Percentiles rank a stretch among this genome's conserved stretches.
These are phyloP conservation scores for Cephonodes hylas DNA, from an alignment of 2,888 invertebrate genomes.

Conservation along the genomic window DNA sequence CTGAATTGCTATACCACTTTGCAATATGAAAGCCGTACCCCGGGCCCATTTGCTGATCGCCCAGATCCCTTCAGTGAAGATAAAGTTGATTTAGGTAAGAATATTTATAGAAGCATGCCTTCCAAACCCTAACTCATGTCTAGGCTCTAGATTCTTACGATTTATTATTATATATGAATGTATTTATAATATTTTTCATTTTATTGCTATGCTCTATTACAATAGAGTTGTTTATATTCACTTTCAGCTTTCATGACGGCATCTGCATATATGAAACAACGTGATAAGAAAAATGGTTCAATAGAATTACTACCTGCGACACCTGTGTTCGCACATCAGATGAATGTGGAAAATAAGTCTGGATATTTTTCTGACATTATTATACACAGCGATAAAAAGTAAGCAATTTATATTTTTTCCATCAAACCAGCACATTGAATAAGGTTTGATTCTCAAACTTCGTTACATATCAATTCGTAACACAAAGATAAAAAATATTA, in stretches of 20 bases:
- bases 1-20: slow-evolving; percentile 73
- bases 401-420: slow-evolving; percentile 29
- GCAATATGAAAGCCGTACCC: slow-evolving; percentile 81
- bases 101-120: no score
- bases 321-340: slow-evolving; percentile 80
- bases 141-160: no score
- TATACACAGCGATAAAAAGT: slow-evolving; percentile 81
- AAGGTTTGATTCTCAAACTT: background rate
- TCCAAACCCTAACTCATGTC: no score
- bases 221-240: slow-evolving; percentile 7
- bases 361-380: slow-evolving; percentile 84
- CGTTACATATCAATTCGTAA: slow-evolving; percentile 35
- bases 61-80: slow-evolving; percentile 79
- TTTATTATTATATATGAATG: no score
- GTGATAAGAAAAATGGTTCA: slow-evolving; percentile 53
- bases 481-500: slow-evolving; percentile 68
- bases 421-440: background rate
- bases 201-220: background rate
- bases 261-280: slow-evolving; percentile 75
- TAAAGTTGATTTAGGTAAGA: slow-evolving; percentile 81
- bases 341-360: slow-evolving; percentile 73
- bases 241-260: slow-evolving; percentile 82
- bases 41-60: slow-evolving; percentile 73
- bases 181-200: background rate
- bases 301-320: slow-evolving; percentile 80